Conservation (phyloP, 2,113 vertebrate genomes). For the Beaufortia kweichowensis region DNA sequence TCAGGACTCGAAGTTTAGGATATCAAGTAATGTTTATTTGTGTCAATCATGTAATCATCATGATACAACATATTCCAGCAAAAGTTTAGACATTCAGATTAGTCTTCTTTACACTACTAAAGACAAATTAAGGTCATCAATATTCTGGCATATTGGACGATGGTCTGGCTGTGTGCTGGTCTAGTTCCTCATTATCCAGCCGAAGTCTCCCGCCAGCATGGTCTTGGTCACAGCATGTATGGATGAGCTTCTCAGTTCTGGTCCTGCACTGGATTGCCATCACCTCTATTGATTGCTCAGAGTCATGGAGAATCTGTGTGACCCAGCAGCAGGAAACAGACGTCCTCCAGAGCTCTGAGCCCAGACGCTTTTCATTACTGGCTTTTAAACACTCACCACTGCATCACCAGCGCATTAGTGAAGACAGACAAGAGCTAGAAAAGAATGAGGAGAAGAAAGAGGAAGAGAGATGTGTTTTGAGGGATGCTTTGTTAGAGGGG, state of each 20-base stretch:
- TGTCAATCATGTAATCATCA: not conserved
- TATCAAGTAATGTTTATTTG: no score
- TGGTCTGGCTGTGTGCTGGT: slow-evolving; percentile 51
- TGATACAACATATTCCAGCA: not conserved
- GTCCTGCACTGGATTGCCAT: slow-evolving; percentile 51
- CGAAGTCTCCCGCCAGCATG: slow-evolving; percentile 52
- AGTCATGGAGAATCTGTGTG: slow-evolving; percentile 50
- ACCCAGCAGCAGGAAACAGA: slow-evolving; percentile 43
- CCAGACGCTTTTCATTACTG: slow-evolving; percentile 53
- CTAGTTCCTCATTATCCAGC: slow-evolving; percentile 57
- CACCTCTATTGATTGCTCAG: slow-evolving; percentile 52
- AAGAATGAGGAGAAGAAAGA: slow-evolving; percentile 5
- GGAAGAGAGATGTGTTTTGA: not conserved
- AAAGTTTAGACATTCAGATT: slow-evolving; percentile 7
- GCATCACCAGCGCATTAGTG: slow-evolving; percentile 21
- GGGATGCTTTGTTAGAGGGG: not conserved
- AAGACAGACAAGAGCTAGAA: not conserved
- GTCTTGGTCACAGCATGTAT: slow-evolving; percentile 49
- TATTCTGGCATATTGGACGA: slow-evolving; percentile 34
- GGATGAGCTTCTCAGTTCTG: slow-evolving; percentile 48
- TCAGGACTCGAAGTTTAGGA: no score
- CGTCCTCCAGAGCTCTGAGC: slow-evolving; percentile 47
- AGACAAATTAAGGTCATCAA: slow-evolving; percentile 47
- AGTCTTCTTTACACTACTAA: slow-evolving; percentile 10
- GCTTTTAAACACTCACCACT: slow-evolving; percentile 30